Conservation (phyloP, 2,888 invertebrate genomes). For the Aphidius colemani region DNA sequence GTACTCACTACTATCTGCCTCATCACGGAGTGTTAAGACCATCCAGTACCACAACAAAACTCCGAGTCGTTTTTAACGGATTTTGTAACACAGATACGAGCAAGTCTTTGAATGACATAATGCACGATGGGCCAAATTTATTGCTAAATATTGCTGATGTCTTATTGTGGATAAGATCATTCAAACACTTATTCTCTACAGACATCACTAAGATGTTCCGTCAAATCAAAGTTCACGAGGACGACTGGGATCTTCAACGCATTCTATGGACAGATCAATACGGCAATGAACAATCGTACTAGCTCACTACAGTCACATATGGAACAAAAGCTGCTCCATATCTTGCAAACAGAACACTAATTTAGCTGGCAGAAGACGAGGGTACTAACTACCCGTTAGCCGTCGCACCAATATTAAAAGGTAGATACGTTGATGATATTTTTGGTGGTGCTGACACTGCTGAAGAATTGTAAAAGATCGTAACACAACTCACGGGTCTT, state of each 20-base stretch:
- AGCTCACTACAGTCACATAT: constrained; percentile 21
- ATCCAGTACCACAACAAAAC: constrained; percentile 4
- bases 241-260: constrained; percentile 26
- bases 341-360: constrained; percentile 16
- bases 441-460: constrained; percentile 21
- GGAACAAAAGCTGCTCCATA: constrained; percentile 27
- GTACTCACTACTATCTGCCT: constrained; percentile 14
- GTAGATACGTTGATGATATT: constrained; percentile 33
- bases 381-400: constrained; percentile 19
- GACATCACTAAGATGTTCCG: constrained; percentile 23
- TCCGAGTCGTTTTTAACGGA: constrained; percentile 21
- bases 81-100: constrained; percentile 5
- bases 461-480: background rate
- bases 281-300: background rate
- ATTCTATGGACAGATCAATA: constrained; percentile 23
- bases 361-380: constrained; percentile 25
- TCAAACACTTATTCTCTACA: constrained; percentile 13
- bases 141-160: constrained; percentile 20
- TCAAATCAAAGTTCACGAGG: constrained; percentile 16
- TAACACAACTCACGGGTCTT: constrained; percentile 17
- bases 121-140: constrained; percentile 19
- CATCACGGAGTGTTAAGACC: constrained; percentile 16
- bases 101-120: constrained; percentile 15
- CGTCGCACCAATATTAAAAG: constrained; percentile 8
- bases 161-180: constrained; percentile 18